These are phyloP conservation scores for Papilio aristodemus DNA, from an alignment of 1,140 invertebrate species.

Conservation along the genomic window DNA sequence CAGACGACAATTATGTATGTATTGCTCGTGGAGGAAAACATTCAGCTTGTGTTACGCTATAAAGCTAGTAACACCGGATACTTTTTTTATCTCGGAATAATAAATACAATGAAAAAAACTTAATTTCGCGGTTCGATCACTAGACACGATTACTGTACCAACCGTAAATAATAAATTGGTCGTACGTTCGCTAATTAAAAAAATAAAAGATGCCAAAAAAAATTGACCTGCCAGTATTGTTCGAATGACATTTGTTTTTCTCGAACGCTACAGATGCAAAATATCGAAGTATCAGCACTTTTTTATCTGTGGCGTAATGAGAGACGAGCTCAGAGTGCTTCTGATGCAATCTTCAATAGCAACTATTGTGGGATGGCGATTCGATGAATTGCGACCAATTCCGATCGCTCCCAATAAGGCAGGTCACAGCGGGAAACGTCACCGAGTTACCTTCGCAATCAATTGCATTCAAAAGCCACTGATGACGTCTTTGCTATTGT, in stretches of 20 bases:
- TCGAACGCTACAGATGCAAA: slow-evolving; percentile 10
- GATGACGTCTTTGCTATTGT: slow-evolving; percentile 18
- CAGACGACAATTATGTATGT: background rate
- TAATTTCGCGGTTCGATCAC: no score
- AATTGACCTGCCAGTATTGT: background rate
- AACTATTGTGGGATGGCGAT: slow-evolving; percentile 28
- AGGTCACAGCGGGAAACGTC: background rate
- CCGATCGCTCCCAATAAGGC: slow-evolving; percentile 20
- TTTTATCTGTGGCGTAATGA: slow-evolving; percentile 24
- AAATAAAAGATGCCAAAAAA: no score
- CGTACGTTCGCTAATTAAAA: no score
- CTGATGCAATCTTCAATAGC: slow-evolving; percentile 32
- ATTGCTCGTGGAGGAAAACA: background rate
- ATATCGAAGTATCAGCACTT: background rate
- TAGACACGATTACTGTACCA: no score
- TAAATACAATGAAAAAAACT: no score
- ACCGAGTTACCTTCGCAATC: slow-evolving; percentile 16
- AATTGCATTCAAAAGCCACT: background rate
- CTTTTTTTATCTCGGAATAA: no score
- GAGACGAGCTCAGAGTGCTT: slow-evolving; percentile 16
- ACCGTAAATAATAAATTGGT: no score
- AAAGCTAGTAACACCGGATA: background rate
- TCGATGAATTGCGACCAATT: slow-evolving; percentile 32
- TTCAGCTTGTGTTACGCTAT: background rate
- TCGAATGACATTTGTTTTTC: background rate